A percentile compares a stretch with the other conserved stretches of the same genome.
Conservation (phyloP, 2,797 vertebrate genomes). For the Pygocentrus nattereri region DNA sequence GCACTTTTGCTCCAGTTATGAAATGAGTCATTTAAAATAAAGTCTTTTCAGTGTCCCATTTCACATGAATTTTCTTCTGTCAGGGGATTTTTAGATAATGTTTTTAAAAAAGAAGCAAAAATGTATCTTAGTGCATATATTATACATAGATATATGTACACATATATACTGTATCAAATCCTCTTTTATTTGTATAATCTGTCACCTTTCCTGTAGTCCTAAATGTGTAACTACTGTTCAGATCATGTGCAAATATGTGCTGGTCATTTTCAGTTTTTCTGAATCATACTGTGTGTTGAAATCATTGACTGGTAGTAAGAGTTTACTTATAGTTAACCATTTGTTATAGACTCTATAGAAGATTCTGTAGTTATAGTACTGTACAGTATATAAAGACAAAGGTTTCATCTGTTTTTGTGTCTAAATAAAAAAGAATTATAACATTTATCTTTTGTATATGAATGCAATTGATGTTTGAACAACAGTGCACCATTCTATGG, state of each 20-base stretch:
- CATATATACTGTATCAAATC: conserved; percentile 50
- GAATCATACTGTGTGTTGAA: conserved; percentile 53
- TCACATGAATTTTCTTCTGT: conserved; percentile 58
- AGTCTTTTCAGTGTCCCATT: conserved; percentile 50
- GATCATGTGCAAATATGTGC: conserved; percentile 53
- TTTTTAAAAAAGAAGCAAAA: conserved; percentile 60
- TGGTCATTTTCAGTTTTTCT: conserved; percentile 49
- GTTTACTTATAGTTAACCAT: conserved; percentile 38
- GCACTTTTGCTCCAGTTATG: conserved; percentile 31
- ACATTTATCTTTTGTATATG: conserved; percentile 59
- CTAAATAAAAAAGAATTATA: conserved; percentile 49
- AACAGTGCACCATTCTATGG: no score
- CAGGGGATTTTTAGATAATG: conserved; percentile 63
- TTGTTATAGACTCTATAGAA: conserved; percentile 46
- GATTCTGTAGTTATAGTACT: conserved; percentile 51
- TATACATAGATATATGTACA: conserved; percentile 51
- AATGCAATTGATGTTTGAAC: conserved; percentile 64
- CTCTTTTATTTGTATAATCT: conserved; percentile 63
- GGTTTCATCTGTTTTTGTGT: conserved; percentile 50
- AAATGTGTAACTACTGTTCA: conserved; percentile 60
- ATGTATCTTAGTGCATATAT: conserved; percentile 53
- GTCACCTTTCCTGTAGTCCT: conserved; percentile 55
- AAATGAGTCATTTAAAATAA: conserved; percentile 62
- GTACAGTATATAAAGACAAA: conserved; percentile 53
- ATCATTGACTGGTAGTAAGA: conserved; percentile 41